Percentiles rank a stretch among this genome's conserved stretches.
These are phyloP conservation scores for Nemapogon koenigi DNA, from an alignment of 2,888 invertebrate species.

Conservation along the genomic window DNA sequence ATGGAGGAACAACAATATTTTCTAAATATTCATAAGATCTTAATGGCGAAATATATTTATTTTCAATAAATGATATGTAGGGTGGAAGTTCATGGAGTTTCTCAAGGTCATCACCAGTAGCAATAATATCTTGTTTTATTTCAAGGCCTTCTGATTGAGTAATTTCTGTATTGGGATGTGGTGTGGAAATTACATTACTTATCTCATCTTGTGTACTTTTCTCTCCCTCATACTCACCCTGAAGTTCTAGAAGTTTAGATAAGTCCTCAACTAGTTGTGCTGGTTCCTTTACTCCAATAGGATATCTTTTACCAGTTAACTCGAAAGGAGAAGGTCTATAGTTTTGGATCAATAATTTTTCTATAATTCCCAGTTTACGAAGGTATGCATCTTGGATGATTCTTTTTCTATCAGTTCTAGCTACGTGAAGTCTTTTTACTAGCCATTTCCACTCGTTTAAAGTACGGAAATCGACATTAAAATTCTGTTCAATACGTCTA, in stretches of 20 bases:
- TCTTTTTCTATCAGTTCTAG: conserved; percentile 26
- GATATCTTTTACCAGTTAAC: conserved; percentile 24
- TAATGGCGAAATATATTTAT: conserved; percentile 31
- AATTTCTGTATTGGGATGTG: conserved; percentile 37
- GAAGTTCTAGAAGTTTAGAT: too few relatives aligned
- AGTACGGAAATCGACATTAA: conserved; percentile 32
- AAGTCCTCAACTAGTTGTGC: too few relatives aligned
- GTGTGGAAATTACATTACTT: too few relatives aligned
- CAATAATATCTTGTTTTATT: conserved; percentile 16
- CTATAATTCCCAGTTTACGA: conserved; percentile 35
- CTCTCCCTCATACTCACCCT: too few relatives aligned
- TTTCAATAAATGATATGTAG: conserved; percentile 29
- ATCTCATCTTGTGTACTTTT: too few relatives aligned
- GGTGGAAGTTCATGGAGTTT: conserved; percentile 23
- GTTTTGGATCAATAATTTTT: conserved; percentile 32
- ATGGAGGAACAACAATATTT: not conserved
- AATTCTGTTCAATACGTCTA: conserved; percentile 30
- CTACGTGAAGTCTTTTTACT: conserved; percentile 28
- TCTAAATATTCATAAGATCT: conserved; percentile 19
- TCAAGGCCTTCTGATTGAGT: conserved; percentile 15
- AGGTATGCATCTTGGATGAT: conserved; percentile 25
- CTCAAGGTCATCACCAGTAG: conserved; percentile 6
- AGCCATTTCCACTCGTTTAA: conserved; percentile 37
- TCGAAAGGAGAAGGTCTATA: conserved; percentile 38
- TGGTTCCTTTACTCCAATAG: too few relatives aligned